These are phyloP conservation scores for Puntigrus tetrazona DNA, from an alignment of 2,113 vertebrate species.

Conservation along the genomic window DNA sequence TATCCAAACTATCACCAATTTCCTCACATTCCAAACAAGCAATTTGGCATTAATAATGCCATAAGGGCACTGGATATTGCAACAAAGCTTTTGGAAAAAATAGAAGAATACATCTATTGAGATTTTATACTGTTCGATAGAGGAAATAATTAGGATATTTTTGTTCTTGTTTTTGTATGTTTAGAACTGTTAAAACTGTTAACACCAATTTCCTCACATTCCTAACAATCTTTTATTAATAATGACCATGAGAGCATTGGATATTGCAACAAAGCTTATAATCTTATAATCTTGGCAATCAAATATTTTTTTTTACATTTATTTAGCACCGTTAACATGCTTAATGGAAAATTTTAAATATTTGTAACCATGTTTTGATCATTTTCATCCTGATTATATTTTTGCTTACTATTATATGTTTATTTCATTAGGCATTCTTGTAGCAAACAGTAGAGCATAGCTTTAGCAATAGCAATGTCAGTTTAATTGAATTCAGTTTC, in stretches of 20 bases:
- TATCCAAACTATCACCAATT: constrained; percentile 72
- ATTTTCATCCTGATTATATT: neutral
- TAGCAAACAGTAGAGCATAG: neutral
- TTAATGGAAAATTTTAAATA: neutral
- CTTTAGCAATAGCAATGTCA: neutral
- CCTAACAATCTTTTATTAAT: constrained; percentile 70
- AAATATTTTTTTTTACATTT: neutral
- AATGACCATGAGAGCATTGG: constrained; percentile 64
- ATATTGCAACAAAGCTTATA: constrained; percentile 66
- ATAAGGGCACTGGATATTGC: constrained; percentile 63
- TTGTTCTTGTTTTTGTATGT: too few species aligned
- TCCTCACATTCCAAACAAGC: constrained; percentile 74
- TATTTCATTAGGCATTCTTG: neutral
- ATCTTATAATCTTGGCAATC: too few species aligned
- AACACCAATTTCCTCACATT: constrained; percentile 71
- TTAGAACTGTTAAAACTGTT: too few species aligned
- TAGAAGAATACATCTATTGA: constrained; percentile 63
- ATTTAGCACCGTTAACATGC: neutral
- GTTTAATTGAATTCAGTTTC: neutral
- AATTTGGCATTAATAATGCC: constrained; percentile 65
- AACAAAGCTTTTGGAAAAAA: constrained; percentile 60
- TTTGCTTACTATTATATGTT: neutral
- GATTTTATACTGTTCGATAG: neutral
- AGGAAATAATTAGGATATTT: neutral
- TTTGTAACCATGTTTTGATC: neutral